phyloP scores from a whole-genome alignment of 2,888 invertebrate genomes.

The Drosophila infuscata region DNA sequence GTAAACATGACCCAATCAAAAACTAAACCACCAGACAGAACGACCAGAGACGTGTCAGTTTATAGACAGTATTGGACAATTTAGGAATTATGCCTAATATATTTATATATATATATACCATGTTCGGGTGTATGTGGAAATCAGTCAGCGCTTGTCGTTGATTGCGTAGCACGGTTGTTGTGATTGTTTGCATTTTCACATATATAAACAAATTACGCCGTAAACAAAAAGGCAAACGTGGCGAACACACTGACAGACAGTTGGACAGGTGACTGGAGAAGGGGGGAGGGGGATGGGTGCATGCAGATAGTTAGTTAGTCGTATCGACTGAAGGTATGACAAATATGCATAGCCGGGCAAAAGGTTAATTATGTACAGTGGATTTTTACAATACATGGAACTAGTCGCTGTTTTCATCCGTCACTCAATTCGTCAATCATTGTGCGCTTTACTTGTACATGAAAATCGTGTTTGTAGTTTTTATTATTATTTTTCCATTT shows the following conservation, averaged over 20 bases:
- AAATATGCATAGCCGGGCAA: slow-evolving; percentile 58
- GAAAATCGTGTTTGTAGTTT: slow-evolving; percentile 79
- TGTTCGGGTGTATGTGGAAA: slow-evolving; percentile 17
- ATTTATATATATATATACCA: background rate
- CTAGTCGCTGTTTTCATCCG: slow-evolving; percentile 27
- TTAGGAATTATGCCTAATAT: slow-evolving; percentile 30
- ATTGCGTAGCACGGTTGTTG: slow-evolving; percentile 71
- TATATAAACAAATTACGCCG: slow-evolving; percentile 68
- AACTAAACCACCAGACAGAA: slow-evolving; percentile 35
- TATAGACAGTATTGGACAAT: slow-evolving; percentile 2
- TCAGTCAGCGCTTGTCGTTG: slow-evolving; percentile 66
- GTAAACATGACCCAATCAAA: slow-evolving; percentile 16
- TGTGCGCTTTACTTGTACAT: slow-evolving; percentile 61
- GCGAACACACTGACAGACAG: slow-evolving; percentile 13
- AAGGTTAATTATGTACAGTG: slow-evolving; percentile 74
- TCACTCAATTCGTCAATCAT: slow-evolving; percentile 70
- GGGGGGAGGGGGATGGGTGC: background rate
- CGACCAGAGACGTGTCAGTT: slow-evolving; percentile 40
- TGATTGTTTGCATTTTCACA: slow-evolving; percentile 73
- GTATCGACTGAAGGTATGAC: slow-evolving; percentile 36
- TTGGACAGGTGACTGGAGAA: slow-evolving; percentile 13
- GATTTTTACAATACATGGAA: slow-evolving; percentile 31
- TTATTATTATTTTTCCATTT: slow-evolving; percentile 25
- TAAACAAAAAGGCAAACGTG: slow-evolving; percentile 61
- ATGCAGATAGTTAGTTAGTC: slow-evolving; percentile 12